Evolutionary conservation across 1,140 invertebrate species (phyloP).

Genomic region (Scaptomyza graminum): DNA sequence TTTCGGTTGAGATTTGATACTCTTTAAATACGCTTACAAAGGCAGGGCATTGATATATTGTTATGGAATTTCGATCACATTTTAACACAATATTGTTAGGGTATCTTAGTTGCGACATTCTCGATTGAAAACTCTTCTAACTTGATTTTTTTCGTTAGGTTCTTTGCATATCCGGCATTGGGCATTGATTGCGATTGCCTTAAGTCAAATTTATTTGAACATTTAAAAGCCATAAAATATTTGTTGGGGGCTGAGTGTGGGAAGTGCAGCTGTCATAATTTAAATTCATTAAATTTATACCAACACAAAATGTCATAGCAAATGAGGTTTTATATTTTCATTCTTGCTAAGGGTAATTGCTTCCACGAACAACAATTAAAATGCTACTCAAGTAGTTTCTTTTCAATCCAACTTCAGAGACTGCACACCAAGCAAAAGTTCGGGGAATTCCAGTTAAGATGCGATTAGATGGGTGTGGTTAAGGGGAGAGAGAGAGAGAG

Average conservation of each 20-base stretch:
- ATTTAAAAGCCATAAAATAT: conserved; percentile 74
- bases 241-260: conserved; percentile 43
- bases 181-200: conserved; percentile 39
- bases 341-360: conserved; percentile 51
- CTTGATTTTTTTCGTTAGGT: neutral
- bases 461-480: conserved; percentile 48
- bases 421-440: conserved; percentile 38
- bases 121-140: neutral
- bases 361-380: conserved; percentile 75
- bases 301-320: conserved; percentile 59
- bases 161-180: conserved; percentile 63
- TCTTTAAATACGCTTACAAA: neutral
- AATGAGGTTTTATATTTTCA: conserved; percentile 35
- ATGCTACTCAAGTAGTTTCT: conserved; percentile 70
- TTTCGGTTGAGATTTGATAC: conserved; percentile 19
- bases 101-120: neutral
- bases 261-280: conserved; percentile 71
- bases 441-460: conserved; percentile 37
- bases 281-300: conserved; percentile 76
- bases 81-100: neutral
- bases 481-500: neutral
- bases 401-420: conserved; percentile 1
- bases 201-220: conserved; percentile 75
- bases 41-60: too few relatives aligned
- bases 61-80: too few relatives aligned